phyloP scores from a whole-genome alignment of 2,888 invertebrate species.

The Argyresthia goedartella region DNA sequence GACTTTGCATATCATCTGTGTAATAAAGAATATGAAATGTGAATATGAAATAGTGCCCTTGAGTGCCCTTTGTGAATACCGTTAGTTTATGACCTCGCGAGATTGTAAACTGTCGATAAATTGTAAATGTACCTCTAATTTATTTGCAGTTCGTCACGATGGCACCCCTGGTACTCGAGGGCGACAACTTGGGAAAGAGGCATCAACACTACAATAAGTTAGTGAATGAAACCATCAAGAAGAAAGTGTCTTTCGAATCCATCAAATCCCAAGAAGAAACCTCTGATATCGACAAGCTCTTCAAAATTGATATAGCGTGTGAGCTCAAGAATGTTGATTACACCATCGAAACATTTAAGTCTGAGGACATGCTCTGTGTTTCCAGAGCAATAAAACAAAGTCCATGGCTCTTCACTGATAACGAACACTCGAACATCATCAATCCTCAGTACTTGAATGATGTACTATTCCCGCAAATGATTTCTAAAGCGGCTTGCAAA shows the following conservation, averaged over 20 bases:
- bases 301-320: conserved; percentile 42
- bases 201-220: conserved; percentile 20
- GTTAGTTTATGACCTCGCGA: too few relatives aligned
- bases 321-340: conserved; percentile 31
- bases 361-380: conserved; percentile 39
- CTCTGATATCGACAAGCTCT: conserved; percentile 31
- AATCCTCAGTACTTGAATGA: conserved; percentile 38
- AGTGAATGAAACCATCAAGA: conserved; percentile 14
- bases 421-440: conserved; percentile 35
- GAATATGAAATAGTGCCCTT: too few relatives aligned
- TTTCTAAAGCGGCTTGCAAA: conserved; percentile 34
- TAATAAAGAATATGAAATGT: too few relatives aligned
- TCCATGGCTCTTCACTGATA: conserved; percentile 40
- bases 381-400: conserved; percentile 39
- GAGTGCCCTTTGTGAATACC: too few relatives aligned
- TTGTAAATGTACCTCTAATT: background rate
- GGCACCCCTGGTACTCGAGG: conserved; percentile 30
- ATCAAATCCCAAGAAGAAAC: conserved; percentile 12
- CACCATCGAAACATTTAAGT: conserved; percentile 33
- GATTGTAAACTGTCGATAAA: too few relatives aligned
- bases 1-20: too few relatives aligned
- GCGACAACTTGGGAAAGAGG: conserved; percentile 24
- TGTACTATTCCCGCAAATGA: conserved; percentile 37
- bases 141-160: conserved; percentile 16
- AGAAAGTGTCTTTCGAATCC: conserved; percentile 3